Conservation (phyloP, 2,113 vertebrate genomes). For the Pseudorhombus dupliciocellatus region DNA sequence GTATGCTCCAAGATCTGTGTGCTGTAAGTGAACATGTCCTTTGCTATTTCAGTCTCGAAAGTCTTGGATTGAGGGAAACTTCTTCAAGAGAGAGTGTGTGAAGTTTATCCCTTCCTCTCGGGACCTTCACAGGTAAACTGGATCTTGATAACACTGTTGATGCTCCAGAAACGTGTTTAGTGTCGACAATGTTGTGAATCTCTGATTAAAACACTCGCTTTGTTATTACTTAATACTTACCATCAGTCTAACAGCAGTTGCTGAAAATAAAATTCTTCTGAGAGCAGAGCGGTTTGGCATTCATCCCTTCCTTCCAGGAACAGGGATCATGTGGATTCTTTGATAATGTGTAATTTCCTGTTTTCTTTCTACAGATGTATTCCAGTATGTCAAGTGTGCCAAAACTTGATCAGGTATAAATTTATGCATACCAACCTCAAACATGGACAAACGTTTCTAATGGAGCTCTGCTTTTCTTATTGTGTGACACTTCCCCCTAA, state of each 20-base stretch:
- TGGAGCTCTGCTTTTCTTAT: not conserved
- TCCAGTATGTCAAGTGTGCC: conserved; percentile 91
- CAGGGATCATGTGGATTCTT: conserved; percentile 29
- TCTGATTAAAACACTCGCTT: conserved; percentile 10
- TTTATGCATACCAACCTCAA: not conserved
- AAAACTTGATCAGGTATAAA: conserved; percentile 92
- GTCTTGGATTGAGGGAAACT: conserved; percentile 93
- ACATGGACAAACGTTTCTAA: not conserved
- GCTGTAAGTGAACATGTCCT: conserved; percentile 15
- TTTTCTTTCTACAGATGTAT: conserved; percentile 84
- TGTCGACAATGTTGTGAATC: conserved; percentile 23
- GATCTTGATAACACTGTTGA: conserved; percentile 8
- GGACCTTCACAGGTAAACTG: conserved; percentile 79
- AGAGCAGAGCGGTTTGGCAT: conserved; percentile 40
- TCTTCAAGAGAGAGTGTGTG: conserved; percentile 92
- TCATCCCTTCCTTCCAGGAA: conserved; percentile 55
- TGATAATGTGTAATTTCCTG: conserved; percentile 53
- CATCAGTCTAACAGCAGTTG: conserved; percentile 14
- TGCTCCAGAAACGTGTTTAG: not conserved
- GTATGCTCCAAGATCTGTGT: conserved; percentile 8
- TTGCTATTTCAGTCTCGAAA: conserved; percentile 82
- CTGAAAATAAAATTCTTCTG: conserved; percentile 32
- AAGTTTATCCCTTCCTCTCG: conserved; percentile 88
- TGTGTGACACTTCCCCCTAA: not conserved
- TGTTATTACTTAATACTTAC: not conserved